Evolutionary conservation across 1,140 invertebrate genomes (phyloP).

Genomic region (Kradibia gibbosae): DNA sequence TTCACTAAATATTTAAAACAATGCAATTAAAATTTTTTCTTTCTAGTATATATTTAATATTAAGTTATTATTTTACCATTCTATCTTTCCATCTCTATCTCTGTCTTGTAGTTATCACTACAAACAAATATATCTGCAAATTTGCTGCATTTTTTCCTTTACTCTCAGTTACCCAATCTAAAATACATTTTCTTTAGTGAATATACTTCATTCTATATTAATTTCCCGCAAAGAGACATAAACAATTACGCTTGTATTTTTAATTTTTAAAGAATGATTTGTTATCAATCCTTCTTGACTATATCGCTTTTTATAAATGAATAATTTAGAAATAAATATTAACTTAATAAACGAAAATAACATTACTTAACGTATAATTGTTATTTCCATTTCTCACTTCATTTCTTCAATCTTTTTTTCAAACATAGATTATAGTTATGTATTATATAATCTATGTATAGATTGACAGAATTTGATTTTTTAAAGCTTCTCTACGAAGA

Average conservation of each 20-base stretch:
- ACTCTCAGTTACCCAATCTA: neutral
- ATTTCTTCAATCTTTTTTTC: neutral
- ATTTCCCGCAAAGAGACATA: neutral
- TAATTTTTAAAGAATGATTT: constrained; percentile 40
- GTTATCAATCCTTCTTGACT: constrained; percentile 5
- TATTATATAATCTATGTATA: constrained; percentile 61
- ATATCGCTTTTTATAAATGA: constrained; percentile 64
- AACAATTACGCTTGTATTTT: constrained; percentile 12
- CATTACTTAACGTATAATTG: constrained; percentile 35
- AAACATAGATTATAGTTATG: constrained; percentile 44
- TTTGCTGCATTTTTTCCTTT: neutral
- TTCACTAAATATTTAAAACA: constrained; percentile 37
- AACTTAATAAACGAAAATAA: constrained; percentile 59
- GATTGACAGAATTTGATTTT: constrained; percentile 51
- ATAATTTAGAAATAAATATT: constrained; percentile 69
- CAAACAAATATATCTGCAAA: too few species aligned
- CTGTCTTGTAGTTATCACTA: too few species aligned
- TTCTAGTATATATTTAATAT: constrained; percentile 34
- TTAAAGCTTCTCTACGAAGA: constrained; percentile 2
- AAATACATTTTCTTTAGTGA: constrained; percentile 23
- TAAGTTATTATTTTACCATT: constrained; percentile 5
- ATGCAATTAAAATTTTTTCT: constrained; percentile 18
- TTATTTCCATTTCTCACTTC: constrained; percentile 31
- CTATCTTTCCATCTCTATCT: neutral
- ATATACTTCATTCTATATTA: constrained; percentile 3